Conservation (phyloP, 2,888 invertebrate genomes). For the Heteromyza rotundicornis region DNA sequence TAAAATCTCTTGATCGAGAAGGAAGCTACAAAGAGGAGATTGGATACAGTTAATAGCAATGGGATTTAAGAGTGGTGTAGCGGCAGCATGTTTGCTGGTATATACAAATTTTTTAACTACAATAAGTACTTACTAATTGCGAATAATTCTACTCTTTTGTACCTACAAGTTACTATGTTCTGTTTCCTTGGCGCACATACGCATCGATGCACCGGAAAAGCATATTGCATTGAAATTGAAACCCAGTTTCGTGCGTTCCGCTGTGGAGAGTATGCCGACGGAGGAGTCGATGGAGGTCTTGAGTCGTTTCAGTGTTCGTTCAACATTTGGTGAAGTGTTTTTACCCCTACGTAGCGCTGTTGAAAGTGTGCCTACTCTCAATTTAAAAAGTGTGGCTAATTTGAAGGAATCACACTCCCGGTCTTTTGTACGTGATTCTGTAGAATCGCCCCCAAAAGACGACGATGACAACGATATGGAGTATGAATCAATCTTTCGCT, state of each 20-base stretch:
- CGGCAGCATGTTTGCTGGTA: slow-evolving; percentile 33
- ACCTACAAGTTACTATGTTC: slow-evolving; percentile 33
- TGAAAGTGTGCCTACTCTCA: slow-evolving; percentile 70
- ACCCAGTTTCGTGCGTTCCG: slow-evolving; percentile 56
- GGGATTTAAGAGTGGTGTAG: slow-evolving; percentile 25
- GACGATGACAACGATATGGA: slow-evolving; percentile 35
- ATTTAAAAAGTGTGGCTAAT: slow-evolving; percentile 33
- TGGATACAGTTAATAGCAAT: slow-evolving; percentile 21
- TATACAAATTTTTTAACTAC: slow-evolving; percentile 12
- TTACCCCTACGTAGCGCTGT: slow-evolving; percentile 78
- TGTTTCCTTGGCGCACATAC: slow-evolving; percentile 43
- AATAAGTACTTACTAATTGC: neutral
- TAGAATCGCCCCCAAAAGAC: slow-evolving; percentile 53
- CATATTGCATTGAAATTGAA: slow-evolving; percentile 39
- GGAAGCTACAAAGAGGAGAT: slow-evolving; percentile 3
- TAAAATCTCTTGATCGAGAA: neutral
- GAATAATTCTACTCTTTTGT: neutral
- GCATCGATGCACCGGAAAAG: slow-evolving; percentile 48
- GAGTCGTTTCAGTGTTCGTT: slow-evolving; percentile 46
- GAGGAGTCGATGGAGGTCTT: slow-evolving; percentile 34
- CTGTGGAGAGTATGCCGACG: slow-evolving; percentile 58
- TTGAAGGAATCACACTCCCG: slow-evolving; percentile 39
- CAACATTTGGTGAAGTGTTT: slow-evolving; percentile 56
- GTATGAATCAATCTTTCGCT: neutral
- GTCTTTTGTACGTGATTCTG: slow-evolving; percentile 56